Percentiles rank a stretch among this genome's conserved stretches.
phyloP scores from a whole-genome alignment of 2,113 vertebrate species.

The Alethe diademata region DNA sequence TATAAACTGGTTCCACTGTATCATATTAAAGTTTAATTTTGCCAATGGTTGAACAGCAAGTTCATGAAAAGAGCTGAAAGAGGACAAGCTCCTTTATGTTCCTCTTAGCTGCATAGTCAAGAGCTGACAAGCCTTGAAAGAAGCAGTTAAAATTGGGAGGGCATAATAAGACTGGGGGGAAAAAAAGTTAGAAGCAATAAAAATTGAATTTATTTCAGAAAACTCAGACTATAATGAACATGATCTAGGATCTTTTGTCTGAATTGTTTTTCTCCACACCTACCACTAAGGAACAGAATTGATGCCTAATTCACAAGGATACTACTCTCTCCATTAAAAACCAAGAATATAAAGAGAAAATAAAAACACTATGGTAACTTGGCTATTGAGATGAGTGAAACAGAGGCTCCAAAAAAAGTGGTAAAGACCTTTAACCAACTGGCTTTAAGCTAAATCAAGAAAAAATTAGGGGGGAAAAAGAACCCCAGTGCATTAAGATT shows the following conservation, averaged over 20 bases:
- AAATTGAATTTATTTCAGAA: background rate
- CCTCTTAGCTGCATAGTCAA: background rate
- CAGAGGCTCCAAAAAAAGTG: background rate
- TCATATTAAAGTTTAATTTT: background rate
- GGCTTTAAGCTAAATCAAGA: background rate
- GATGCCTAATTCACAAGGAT: background rate
- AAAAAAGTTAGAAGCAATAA: background rate
- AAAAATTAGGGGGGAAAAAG: background rate
- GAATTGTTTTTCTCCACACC: background rate
- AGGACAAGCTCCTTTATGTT: background rate
- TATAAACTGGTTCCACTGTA: background rate
- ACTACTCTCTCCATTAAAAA: background rate
- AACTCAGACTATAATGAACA: background rate
- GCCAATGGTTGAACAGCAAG: background rate
- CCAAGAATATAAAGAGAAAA: too few species aligned
- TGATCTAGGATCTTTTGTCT: background rate
- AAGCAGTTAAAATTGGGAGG: background rate
- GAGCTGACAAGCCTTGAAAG: background rate
- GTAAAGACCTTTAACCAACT: background rate
- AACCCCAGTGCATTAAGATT: background rate
- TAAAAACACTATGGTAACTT: background rate
- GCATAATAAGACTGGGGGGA: accelerated
- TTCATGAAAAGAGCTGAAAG: background rate
- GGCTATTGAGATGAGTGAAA: background rate
- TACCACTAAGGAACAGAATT: background rate